Conservation (phyloP, 2,113 vertebrate genomes). For the Perccottus glenii region DNA sequence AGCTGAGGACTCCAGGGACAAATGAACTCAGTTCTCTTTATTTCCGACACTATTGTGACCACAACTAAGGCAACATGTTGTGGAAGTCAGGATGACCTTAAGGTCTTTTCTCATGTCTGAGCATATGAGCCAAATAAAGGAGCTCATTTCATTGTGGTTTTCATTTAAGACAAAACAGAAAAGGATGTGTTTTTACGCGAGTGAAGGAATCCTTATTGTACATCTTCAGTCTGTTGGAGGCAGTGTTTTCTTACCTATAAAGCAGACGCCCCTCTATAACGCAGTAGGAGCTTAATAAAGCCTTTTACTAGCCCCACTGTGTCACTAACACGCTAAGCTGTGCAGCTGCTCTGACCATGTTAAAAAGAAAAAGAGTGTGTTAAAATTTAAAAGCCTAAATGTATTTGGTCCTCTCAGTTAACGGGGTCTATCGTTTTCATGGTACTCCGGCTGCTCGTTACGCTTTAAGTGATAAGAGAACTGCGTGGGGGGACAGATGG, state of each 20-base stretch:
- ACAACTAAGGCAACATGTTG: constrained; percentile 44
- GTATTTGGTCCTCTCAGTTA: constrained; percentile 30
- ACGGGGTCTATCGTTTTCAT: constrained; percentile 29
- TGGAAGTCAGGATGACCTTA: constrained; percentile 49
- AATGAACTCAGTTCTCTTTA: constrained; percentile 24
- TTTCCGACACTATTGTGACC: constrained; percentile 12
- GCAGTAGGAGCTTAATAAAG: constrained; percentile 24
- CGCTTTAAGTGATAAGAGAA: neutral
- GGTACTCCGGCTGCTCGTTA: constrained; percentile 20
- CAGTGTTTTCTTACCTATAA: constrained; percentile 39
- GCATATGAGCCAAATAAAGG: constrained; percentile 17
- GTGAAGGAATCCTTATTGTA: neutral
- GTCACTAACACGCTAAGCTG: constrained; percentile 31
- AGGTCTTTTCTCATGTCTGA: constrained; percentile 37
- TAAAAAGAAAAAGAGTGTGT: constrained; percentile 34
- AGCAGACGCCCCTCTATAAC: constrained; percentile 11
- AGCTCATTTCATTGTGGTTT: neutral
- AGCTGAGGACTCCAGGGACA: constrained; percentile 13
- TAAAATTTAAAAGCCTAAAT: constrained; percentile 40
- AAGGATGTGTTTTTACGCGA: neutral
- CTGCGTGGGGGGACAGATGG: constrained; percentile 2
- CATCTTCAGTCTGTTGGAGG: constrained; percentile 41
- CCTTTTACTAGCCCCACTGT: constrained; percentile 46
- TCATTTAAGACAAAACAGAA: neutral
- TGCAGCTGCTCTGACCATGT: constrained; percentile 16